These are phyloP conservation scores for Caenorhabditis parvicauda DNA, from an alignment of 2,888 invertebrate species.

Conservation along the genomic window DNA sequence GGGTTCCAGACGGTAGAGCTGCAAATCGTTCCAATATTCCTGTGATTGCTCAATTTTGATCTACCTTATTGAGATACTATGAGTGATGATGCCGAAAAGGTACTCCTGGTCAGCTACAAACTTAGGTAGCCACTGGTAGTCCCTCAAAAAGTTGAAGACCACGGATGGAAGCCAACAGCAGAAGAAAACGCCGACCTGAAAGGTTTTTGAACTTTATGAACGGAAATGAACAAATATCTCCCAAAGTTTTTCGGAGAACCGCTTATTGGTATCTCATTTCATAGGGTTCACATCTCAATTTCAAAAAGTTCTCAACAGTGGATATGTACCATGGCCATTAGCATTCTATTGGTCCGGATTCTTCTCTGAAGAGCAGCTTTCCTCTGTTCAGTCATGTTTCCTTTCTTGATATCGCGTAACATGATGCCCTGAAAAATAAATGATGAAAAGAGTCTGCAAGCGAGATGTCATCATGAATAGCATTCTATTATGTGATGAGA, in stretches of 20 bases:
- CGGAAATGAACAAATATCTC: background rate
- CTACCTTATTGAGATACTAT: slow-evolving; percentile 60
- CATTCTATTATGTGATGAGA: background rate
- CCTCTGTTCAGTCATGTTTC: slow-evolving; percentile 51
- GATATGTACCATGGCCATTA: slow-evolving; percentile 96
- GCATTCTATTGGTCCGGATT: slow-evolving; percentile 89
- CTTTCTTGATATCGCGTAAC: slow-evolving; percentile 35
- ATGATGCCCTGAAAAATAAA: slow-evolving; percentile 44
- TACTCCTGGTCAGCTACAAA: slow-evolving; percentile 52
- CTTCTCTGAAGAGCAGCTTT: slow-evolving; percentile 72
- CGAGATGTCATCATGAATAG: background rate
- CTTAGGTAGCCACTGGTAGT: slow-evolving; percentile 51
- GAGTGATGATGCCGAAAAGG: slow-evolving; percentile 56
- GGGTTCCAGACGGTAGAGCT: slow-evolving; percentile 59
- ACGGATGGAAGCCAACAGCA: slow-evolving; percentile 75
- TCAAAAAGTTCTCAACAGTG: no score
- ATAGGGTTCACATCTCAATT: no score
- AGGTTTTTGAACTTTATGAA: background rate
- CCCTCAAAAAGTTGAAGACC: slow-evolving; percentile 58
- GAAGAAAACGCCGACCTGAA: slow-evolving; percentile 77
- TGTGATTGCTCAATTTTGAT: background rate
- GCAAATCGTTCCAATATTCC: slow-evolving; percentile 4
- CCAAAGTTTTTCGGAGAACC: background rate
- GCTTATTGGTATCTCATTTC: no score
- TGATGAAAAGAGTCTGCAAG: no score